phyloP scores from a whole-genome alignment of 2,888 invertebrate species.

The Idaea biselata region DNA sequence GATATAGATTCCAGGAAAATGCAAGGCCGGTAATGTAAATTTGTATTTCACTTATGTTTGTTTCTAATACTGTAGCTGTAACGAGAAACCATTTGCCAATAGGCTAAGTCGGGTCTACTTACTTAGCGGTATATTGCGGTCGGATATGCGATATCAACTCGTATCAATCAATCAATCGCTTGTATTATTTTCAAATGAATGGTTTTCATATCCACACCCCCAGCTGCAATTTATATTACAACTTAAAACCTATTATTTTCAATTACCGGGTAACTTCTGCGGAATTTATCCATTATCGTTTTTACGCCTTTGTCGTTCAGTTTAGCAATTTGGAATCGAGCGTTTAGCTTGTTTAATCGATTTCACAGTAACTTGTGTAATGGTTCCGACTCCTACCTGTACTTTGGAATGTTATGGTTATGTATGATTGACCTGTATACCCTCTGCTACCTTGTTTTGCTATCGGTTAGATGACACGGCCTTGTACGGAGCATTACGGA shows the following conservation, averaged over 20 bases:
- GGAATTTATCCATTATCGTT: conserved; percentile 23
- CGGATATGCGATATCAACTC: conserved; percentile 48
- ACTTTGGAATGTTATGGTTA: conserved; percentile 1
- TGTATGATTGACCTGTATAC: neutral
- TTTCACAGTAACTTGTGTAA: conserved; percentile 21
- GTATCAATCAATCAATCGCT: conserved; percentile 44
- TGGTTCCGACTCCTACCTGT: conserved; percentile 7
- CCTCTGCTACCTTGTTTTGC: neutral
- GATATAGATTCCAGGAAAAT: too few relatives aligned
- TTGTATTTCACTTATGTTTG: neutral
- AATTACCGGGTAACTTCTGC: conserved; percentile 11
- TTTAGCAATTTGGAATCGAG: conserved; percentile 25
- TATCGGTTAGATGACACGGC: conserved; percentile 12
- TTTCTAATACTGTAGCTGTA: neutral
- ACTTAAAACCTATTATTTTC: conserved; percentile 1
- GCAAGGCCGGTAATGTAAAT: too few relatives aligned
- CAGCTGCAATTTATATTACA: conserved; percentile 11
- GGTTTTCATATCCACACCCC: neutral
- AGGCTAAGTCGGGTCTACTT: neutral
- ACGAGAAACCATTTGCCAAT: neutral
- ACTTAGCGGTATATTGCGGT: conserved; percentile 49
- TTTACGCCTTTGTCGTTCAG: conserved; percentile 14
- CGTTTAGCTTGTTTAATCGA: conserved; percentile 23
- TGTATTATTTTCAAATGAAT: conserved; percentile 3
- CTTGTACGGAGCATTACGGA: neutral